Percentiles rank a stretch among this genome's conserved stretches.
phyloP scores from a whole-genome alignment of 2,888 invertebrate genomes.

The Keiferia lycopersicella region DNA sequence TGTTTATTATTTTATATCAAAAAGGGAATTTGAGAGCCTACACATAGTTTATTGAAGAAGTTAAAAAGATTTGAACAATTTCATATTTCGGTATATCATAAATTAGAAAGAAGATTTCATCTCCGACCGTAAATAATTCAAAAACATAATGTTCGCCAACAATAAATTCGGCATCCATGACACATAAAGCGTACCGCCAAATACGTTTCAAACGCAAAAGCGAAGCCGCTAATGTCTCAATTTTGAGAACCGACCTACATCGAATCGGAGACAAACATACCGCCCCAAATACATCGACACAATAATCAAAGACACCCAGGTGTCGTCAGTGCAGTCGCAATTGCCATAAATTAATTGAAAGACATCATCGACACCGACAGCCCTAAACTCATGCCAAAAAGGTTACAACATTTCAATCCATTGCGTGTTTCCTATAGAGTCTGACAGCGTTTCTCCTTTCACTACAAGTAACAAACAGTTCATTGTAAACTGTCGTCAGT shows the following conservation, averaged over 20 bases:
- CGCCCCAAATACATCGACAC: constrained; percentile 48
- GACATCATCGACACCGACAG: constrained; percentile 37
- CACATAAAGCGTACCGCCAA: constrained; percentile 62
- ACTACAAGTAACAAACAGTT: not conserved
- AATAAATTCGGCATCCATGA: constrained; percentile 54
- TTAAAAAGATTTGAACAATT: no score
- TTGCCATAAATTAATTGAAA: constrained; percentile 79
- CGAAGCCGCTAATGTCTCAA: constrained; percentile 69
- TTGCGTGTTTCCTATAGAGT: not conserved
- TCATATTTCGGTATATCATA: no score
- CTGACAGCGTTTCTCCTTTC: not conserved
- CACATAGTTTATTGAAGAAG: no score
- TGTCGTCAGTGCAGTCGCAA: constrained; percentile 40
- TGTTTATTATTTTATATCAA: no score
- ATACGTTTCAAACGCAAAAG: constrained; percentile 49
- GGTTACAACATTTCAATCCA: not conserved
- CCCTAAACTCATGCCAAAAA: not conserved
- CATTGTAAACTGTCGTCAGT: not conserved
- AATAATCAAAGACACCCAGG: constrained; percentile 26
- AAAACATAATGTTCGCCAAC: constrained; percentile 23
- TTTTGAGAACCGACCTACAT: constrained; percentile 72
- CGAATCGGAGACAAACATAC: constrained; percentile 66
- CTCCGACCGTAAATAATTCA: constrained; percentile 15
- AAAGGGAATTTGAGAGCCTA: no score
- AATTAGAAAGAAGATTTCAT: no score